phyloP scores from a whole-genome alignment of 2,113 vertebrate genomes.

The Xenopus laevis region DNA sequence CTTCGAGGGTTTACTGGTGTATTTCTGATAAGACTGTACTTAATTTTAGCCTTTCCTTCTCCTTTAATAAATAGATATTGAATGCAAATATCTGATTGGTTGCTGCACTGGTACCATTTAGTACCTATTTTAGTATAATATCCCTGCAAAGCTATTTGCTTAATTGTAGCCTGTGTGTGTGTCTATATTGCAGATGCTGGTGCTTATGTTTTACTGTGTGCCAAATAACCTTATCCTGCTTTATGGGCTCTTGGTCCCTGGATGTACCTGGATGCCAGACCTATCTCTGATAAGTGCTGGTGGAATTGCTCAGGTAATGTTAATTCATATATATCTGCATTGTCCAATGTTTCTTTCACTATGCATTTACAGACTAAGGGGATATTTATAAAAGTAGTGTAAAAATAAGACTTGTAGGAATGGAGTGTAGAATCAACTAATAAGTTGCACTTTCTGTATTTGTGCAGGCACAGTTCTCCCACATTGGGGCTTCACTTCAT shows the following conservation, averaged over 20 bases:
- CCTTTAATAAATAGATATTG: too few relatives aligned
- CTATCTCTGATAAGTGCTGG: constrained; percentile 83
- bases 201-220: constrained; percentile 84
- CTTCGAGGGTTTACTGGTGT: too few relatives aligned
- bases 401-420: background rate
- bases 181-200: constrained; percentile 76
- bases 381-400: background rate
- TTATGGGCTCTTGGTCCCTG: constrained; percentile 84
- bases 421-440: too few relatives aligned
- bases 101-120: too few relatives aligned
- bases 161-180: too few relatives aligned
- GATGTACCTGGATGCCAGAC: constrained; percentile 88
- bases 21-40: too few relatives aligned
- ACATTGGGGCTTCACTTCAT: constrained; percentile 90
- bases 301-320: constrained; percentile 85
- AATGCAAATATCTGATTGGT: too few relatives aligned
- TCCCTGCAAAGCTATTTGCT: too few relatives aligned
- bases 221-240: constrained; percentile 77
- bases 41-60: too few relatives aligned
- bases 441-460: constrained; percentile 13
- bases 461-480: constrained; percentile 86
- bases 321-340: background rate
- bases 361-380: too few relatives aligned
- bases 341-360: background rate
- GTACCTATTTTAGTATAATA: too few relatives aligned